phyloP scores from a whole-genome alignment of 1,140 invertebrate species.

The Hycleus cichorii region DNA sequence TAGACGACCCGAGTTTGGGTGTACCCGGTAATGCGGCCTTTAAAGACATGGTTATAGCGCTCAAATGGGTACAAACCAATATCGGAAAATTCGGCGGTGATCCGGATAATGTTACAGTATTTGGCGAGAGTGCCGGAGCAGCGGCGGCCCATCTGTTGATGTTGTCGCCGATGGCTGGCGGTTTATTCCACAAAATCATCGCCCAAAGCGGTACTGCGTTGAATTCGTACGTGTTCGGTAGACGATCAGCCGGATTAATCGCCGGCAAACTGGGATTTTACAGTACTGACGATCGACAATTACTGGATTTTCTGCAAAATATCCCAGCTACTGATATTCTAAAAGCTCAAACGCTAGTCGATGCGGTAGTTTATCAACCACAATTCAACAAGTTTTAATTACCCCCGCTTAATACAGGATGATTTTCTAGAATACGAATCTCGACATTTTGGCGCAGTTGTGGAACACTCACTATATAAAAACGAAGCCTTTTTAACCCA shows the following conservation, averaged over 20 bases:
- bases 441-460: constrained; percentile 35
- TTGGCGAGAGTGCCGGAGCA: constrained; percentile 47
- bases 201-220: constrained; percentile 52
- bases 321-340: constrained; percentile 40
- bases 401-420: neutral
- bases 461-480: constrained; percentile 39
- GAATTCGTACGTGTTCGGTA: constrained; percentile 15
- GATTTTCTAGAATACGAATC: constrained; percentile 3
- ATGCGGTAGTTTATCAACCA: too few species aligned
- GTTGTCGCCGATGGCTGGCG: constrained; percentile 23
- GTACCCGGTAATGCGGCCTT: constrained; percentile 53
- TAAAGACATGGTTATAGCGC: constrained; percentile 50
- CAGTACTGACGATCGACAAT: neutral
- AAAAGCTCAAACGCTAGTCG: constrained; percentile 20
- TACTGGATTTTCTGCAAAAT: constrained; percentile 42
- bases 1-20: constrained; percentile 37
- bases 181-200: constrained; percentile 51
- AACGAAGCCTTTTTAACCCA: constrained; percentile 39
- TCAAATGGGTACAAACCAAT: constrained; percentile 51
- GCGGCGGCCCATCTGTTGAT: constrained; percentile 27
- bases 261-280: neutral
- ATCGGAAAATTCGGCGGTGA: constrained; percentile 29
- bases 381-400: too few species aligned
- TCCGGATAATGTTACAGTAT: constrained; percentile 35
- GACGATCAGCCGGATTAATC: neutral